Base-by-base conservation (phyloP, 2,888 invertebrate species). In the Pecten maximus region DNA sequence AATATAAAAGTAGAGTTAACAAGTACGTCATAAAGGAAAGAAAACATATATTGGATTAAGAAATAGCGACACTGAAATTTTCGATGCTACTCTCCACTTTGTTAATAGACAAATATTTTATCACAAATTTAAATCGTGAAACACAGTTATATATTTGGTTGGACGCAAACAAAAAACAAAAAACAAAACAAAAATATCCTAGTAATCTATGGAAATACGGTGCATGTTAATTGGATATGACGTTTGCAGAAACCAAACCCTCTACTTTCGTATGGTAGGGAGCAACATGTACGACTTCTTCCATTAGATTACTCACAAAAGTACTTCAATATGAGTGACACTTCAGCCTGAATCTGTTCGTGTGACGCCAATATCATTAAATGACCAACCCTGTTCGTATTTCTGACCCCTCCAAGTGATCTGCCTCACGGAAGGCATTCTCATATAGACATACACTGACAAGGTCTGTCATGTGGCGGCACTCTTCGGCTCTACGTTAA, bases 351-450 rank as follows among this genome's bases (percentile, higher is more conserved):
- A 28, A 4, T 74, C 74, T 74, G 35, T 74, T 35, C 28, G 0
- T 74, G 16, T 74, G 74, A 35, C 74, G 3, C 74, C 74, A 74
- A 74, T 74, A 74, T 74, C 74, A 74, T 74, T 74, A 74, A 74
- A 74, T 6, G 74, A 35, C 74, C 74, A 74, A 28, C 28, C 74
- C 74, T 15, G 6, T 6, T 74, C 74, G 19, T 16, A 60, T 35
- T 6, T 8, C 35, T 74, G 6, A 8, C 74, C 74, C 74, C 74
- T 74, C 35, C 28, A 12, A 74, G 74, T 74, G 10, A 74, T 74
- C 28, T 35, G 74, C 6, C 28, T 74, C 74, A 74, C 35, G 35
- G 74, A 74, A 74, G 74, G 4, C 74, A 3, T 23, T 35, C 74
- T 2, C 35, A 28, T 35, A 35, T 74, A 6, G 28, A 74, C 35